A percentile compares a stretch with the other conserved stretches of the same genome.
These are phyloP conservation scores for Stegodyphus dumicola DNA, from an alignment of 1,140 invertebrate species.

Conservation along the genomic window DNA sequence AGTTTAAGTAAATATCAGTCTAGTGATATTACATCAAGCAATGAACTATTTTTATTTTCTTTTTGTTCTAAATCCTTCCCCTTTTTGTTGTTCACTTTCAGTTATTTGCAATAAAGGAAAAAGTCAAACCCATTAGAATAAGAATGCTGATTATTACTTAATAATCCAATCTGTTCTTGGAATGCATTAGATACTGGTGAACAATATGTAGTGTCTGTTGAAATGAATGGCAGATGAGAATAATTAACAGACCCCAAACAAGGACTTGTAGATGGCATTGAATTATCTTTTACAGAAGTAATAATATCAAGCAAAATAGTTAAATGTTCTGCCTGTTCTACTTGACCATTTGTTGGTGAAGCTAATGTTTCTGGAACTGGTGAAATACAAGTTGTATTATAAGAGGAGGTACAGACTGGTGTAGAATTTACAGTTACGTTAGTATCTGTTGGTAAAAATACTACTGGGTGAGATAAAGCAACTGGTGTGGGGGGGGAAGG, in stretches of 20 bases:
- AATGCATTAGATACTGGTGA: not conserved
- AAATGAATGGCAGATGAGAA: not conserved
- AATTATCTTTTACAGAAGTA: constrained; percentile 2
- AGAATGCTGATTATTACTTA: constrained; percentile 6
- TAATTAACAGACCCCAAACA: constrained; percentile 4
- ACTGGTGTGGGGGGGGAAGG: too few species aligned
- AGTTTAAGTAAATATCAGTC: not conserved
- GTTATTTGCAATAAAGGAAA: constrained; percentile 18
- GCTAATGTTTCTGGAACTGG: not conserved
- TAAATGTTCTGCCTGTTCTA: not conserved
- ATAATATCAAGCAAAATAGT: constrained; percentile 14
- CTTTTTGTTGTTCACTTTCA: constrained; percentile 15
- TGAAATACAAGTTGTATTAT: not conserved
- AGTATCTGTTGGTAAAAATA: not conserved
- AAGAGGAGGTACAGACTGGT: not conserved
- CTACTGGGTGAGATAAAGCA: not conserved
- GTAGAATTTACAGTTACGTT: not conserved
- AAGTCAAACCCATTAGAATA: constrained; percentile 27
- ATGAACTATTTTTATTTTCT: not conserved
- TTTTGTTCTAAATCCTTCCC: constrained; percentile 15
- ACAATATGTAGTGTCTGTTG: not conserved
- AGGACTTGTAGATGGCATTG: constrained; percentile 41
- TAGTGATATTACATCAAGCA: constrained; percentile 49
- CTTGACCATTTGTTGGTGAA: not conserved
- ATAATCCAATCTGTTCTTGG: constrained; percentile 9